Percentiles rank a stretch among this genome's conserved stretches.
phyloP scores from a whole-genome alignment of 2,888 invertebrate genomes.

The Lasioglossum vierecki region DNA sequence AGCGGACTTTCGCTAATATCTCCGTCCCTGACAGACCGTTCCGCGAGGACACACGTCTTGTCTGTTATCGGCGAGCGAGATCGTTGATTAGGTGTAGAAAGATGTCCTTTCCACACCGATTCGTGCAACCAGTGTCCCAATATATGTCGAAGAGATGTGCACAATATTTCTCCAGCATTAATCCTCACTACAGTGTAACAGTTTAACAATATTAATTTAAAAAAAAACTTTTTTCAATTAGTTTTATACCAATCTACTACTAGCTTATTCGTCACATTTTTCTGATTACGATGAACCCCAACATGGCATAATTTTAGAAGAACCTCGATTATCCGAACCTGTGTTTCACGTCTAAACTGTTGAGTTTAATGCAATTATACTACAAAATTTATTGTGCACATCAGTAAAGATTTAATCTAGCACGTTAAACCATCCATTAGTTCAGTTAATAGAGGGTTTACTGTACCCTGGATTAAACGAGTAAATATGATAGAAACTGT shows the following conservation, averaged over 20 bases:
- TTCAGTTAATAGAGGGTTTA: background rate
- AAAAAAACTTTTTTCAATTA: background rate
- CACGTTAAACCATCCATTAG: background rate
- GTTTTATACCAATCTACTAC: background rate
- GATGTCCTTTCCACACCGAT: background rate
- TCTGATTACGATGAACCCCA: background rate
- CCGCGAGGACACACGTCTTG: background rate
- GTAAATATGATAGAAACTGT: background rate
- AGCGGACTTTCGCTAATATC: constrained; percentile 7
- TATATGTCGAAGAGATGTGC: background rate
- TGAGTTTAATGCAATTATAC: background rate
- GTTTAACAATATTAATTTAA: background rate
- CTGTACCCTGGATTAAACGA: background rate
- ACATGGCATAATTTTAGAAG: background rate
- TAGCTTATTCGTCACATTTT: background rate
- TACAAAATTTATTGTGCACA: background rate
- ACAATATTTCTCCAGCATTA: background rate
- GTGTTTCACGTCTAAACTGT: background rate
- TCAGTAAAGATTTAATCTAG: background rate
- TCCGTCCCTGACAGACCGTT: background rate
- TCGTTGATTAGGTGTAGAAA: constrained; percentile 17
- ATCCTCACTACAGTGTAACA: background rate
- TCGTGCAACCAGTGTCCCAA: background rate
- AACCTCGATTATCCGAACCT: background rate
- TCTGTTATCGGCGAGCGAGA: constrained; percentile 34